These are phyloP conservation scores for Plecotus auritus DNA, from an alignment of 2,113 vertebrate genomes.

Conservation along the genomic window DNA sequence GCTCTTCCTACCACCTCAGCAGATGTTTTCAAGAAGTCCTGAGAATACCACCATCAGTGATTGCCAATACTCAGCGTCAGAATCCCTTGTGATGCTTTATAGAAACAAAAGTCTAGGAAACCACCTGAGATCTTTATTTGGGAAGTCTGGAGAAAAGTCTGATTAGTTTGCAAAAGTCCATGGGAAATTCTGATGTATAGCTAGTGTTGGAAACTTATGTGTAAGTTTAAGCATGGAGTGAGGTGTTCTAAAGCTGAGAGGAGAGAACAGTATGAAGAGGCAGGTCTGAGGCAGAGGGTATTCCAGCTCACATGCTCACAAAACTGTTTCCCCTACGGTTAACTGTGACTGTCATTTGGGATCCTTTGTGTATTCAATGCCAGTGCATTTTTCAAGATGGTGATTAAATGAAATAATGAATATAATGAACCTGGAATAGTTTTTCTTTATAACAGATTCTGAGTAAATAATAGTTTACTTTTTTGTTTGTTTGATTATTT, in stretches of 20 bases:
- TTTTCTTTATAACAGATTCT: background rate
- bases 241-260: background rate
- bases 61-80: background rate
- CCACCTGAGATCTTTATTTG: background rate
- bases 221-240: background rate
- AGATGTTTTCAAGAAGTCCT: background rate
- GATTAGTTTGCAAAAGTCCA: background rate
- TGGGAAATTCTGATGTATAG: background rate
- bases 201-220: background rate
- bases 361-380: background rate
- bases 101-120: background rate
- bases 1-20: background rate
- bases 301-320: background rate
- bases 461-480: background rate
- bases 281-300: background rate
- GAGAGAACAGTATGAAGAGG: background rate
- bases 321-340: background rate
- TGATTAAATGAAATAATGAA: background rate
- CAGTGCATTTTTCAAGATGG: background rate
- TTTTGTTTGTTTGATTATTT: background rate
- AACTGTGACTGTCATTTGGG: background rate
- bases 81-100: background rate
- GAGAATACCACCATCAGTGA: background rate
- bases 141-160: background rate
- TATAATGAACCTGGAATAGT: background rate